These are phyloP conservation scores for Macrotus californicus DNA, from an alignment of 2,113 vertebrate genomes.

Conservation along the genomic window DNA sequence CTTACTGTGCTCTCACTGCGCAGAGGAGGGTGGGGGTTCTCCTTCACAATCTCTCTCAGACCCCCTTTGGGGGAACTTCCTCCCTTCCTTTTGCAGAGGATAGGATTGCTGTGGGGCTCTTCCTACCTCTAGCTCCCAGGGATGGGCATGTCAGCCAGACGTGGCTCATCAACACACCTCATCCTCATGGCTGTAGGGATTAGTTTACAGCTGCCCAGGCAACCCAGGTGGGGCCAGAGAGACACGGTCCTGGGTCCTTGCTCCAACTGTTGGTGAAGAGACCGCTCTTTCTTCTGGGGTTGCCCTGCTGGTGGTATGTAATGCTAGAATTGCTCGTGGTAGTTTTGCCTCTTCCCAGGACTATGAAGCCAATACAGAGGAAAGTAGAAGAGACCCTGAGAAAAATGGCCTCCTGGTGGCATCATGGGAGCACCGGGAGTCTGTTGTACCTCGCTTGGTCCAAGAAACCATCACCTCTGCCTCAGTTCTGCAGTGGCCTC, in stretches of 20 bases:
- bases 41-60: no score
- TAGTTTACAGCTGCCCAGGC: not conserved
- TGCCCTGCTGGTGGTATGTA: not conserved
- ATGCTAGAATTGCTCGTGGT: not conserved
- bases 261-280: not conserved
- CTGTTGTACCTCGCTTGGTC: no score
- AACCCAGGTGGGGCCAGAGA: not conserved
- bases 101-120: not conserved
- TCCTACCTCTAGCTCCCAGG: not conserved
- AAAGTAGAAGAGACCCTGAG: not conserved
- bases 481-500: not conserved
- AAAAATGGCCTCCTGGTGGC: not conserved
- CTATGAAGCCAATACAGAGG: not conserved
- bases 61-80: not conserved
- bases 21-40: not conserved
- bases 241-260: not conserved
- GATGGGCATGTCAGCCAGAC: not conserved
- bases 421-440: not conserved
- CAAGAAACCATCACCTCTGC: not conserved
- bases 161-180: no score
- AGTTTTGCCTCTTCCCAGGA: not conserved
- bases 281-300: not conserved
- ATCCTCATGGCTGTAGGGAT: not conserved
- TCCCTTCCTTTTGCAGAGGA: no score
- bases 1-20: rapidly evolving